Conservation (phyloP, 2,797 vertebrate species). For the Sciurus vulgaris region DNA sequence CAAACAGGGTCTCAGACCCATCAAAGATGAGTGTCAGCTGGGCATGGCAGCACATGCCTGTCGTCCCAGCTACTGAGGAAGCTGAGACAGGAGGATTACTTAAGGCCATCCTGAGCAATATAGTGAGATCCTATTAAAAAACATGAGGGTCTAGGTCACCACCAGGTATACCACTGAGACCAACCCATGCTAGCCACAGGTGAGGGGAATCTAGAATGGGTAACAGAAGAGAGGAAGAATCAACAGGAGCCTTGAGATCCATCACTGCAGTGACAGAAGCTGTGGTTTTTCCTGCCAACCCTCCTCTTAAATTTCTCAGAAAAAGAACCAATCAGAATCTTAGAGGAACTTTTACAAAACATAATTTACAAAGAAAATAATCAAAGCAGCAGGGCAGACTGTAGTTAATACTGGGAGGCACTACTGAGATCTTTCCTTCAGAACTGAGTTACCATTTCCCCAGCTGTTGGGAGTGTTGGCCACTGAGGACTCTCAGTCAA, state of each 20-base stretch:
- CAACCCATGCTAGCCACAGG: background rate
- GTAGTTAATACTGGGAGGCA: background rate
- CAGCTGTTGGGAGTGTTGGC: conserved; percentile 10
- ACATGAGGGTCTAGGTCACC: background rate
- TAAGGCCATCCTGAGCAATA: background rate
- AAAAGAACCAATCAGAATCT: background rate
- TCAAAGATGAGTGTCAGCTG: background rate
- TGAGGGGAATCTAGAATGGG: background rate
- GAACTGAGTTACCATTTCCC: background rate
- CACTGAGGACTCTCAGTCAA: background rate
- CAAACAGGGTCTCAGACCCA: background rate
- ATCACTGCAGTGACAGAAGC: background rate
- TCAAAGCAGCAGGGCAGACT: background rate
- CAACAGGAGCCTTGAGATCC: background rate
- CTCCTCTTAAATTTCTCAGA: conserved; percentile 37
- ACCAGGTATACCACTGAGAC: background rate
- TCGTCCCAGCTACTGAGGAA: background rate
- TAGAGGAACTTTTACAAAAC: conserved; percentile 5
- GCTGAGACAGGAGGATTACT: background rate
- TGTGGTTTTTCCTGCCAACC: background rate
- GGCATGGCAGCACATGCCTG: background rate
- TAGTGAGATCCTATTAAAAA: background rate
- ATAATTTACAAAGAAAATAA: conserved; percentile 44
- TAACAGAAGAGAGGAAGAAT: background rate
- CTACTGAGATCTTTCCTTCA: background rate